These are phyloP conservation scores for Pyrochroa serraticornis DNA, from an alignment of 2,888 invertebrate genomes.

Conservation along the genomic window DNA sequence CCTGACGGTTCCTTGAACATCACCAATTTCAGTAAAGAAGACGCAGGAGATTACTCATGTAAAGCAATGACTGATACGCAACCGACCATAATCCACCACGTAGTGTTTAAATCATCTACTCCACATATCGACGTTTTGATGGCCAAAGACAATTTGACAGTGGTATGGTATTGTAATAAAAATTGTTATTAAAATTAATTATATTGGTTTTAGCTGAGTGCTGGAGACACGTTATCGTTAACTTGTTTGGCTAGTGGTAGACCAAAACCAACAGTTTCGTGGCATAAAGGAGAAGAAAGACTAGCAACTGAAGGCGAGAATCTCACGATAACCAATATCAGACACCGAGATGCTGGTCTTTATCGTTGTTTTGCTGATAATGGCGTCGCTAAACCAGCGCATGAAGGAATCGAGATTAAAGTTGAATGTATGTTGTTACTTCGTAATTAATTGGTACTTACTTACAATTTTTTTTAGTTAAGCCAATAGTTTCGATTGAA, in stretches of 20 bases:
- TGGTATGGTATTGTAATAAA: slow-evolving; percentile 33
- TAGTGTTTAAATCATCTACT: slow-evolving; percentile 33
- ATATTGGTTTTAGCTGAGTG: slow-evolving; percentile 45
- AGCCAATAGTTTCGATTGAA: slow-evolving; percentile 56
- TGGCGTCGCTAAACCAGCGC: slow-evolving; percentile 50
- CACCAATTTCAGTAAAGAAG: slow-evolving; percentile 1
- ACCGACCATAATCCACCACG: slow-evolving; percentile 41
- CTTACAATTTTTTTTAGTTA: slow-evolving; percentile 53
- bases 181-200: slow-evolving; percentile 11
- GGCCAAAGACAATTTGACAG: slow-evolving; percentile 40
- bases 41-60: slow-evolving; percentile 20
- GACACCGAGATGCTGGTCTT: slow-evolving; percentile 52
- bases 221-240: slow-evolving; percentile 54
- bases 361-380: slow-evolving; percentile 61
- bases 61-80: slow-evolving; percentile 24
- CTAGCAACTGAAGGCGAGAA: slow-evolving; percentile 46
- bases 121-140: slow-evolving; percentile 44
- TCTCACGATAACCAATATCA: slow-evolving; percentile 51
- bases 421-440: slow-evolving; percentile 51
- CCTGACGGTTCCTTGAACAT: not conserved
- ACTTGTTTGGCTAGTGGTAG: slow-evolving; percentile 56
- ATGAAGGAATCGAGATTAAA: slow-evolving; percentile 47
- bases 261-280: slow-evolving; percentile 57
- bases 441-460: no score
- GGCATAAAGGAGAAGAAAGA: slow-evolving; percentile 48